Conservation (phyloP, 2,797 vertebrate species). For the Sitta carolinensis region DNA sequence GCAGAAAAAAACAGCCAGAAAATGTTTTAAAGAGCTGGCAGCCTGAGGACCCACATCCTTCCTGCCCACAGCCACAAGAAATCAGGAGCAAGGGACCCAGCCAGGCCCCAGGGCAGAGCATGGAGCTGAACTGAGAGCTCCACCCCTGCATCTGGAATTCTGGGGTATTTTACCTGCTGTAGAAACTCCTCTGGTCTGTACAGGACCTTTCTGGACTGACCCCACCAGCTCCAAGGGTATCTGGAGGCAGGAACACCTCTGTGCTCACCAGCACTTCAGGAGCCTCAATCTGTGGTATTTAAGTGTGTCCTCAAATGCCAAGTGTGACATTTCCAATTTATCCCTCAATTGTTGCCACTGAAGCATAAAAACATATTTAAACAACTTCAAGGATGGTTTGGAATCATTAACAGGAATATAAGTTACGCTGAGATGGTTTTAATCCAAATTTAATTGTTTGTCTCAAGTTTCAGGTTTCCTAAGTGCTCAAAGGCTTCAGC, state of each 20-base stretch:
- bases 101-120: rapidly evolving
- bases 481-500: background rate
- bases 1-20: background rate
- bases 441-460: background rate
- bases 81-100: background rate
- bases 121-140: background rate
- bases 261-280: rapidly evolving
- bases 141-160: background rate
- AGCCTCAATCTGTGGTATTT: background rate
- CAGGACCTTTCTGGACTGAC: background rate
- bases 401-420: background rate
- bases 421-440: background rate
- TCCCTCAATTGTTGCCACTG: background rate
- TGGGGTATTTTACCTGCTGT: background rate
- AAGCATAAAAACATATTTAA: background rate
- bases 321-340: background rate
- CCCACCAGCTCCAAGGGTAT: background rate
- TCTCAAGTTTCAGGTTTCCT: background rate
- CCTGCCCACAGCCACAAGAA: background rate
- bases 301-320: background rate
- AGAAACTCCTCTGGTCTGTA: background rate
- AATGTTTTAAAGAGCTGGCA: background rate
- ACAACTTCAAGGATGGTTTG: background rate
- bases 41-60: background rate
- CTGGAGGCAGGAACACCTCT: background rate